Conservation (phyloP, 1,140 invertebrate genomes). For the Aphidius gifuensis region DNA sequence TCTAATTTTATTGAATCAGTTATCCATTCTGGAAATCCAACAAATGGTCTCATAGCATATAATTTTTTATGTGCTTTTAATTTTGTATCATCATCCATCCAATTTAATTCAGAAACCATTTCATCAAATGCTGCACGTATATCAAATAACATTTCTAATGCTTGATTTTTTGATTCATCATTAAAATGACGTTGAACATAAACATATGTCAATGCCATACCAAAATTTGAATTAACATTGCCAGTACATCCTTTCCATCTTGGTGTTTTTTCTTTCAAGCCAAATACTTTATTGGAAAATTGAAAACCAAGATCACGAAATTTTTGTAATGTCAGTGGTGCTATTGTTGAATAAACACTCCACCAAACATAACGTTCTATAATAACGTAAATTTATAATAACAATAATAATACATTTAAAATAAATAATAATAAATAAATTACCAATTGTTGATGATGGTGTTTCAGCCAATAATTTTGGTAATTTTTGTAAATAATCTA, state of each 20-base stretch:
- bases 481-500: conserved; percentile 61
- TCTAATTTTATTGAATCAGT: conserved; percentile 56
- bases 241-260: conserved; percentile 73
- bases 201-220: conserved; percentile 73
- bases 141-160: conserved; percentile 73
- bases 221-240: conserved; percentile 75
- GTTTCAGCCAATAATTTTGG: conserved; percentile 55
- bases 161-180: conserved; percentile 65
- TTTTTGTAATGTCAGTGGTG: conserved; percentile 60
- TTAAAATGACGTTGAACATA: conserved; percentile 73
- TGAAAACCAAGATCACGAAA: conserved; percentile 63
- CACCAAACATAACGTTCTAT: conserved; percentile 65
- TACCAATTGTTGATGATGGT: conserved; percentile 58
- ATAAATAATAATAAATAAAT: conserved; percentile 24
- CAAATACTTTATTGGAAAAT: conserved; percentile 62
- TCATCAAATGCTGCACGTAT: conserved; percentile 70
- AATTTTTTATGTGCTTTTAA: conserved; percentile 62
- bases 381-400: conserved; percentile 30
- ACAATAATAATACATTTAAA: conserved; percentile 13
- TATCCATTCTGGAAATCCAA: conserved; percentile 73
- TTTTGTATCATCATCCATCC: conserved; percentile 76
- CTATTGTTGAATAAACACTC: conserved; percentile 65
- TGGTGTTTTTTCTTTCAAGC: conserved; percentile 61
- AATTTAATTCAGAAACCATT: conserved; percentile 65
- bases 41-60: conserved; percentile 65